Evolutionary conservation across 2,113 vertebrate species (phyloP), one percentile per base, ranked within the genome.

Genomic region (Clarias gariepinus): DNA sequence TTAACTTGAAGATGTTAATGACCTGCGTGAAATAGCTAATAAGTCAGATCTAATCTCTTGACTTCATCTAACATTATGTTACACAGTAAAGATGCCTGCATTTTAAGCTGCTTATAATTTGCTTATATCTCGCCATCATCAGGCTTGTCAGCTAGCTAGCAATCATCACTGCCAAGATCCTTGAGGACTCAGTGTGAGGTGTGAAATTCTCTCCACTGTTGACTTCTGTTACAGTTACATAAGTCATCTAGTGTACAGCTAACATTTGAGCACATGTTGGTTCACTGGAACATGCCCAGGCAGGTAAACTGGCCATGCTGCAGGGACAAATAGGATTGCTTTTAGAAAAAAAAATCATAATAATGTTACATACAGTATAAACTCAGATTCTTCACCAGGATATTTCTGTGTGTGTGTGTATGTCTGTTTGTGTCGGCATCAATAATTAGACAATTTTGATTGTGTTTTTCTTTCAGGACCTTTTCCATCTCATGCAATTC

Each of bases 231-330:
- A 36, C n/a, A 36, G 55, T 80, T 13, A 13, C 33, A 5, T 4
- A 6, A 21, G 28, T 61, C 1, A 11, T 21, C 57, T 36, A 23
- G 19, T 36, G 36, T 18, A 11, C 19, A 66, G 36, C 30, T 91
- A 94, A 93, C 92, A 91, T 73, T 57, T 61, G 68, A 90, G 90
- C 86, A 87, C 91, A 91, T 91, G 79, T 93, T 47, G 47, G 47
- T 93, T 93, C 89, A 92, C n/a, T 87, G 88, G 87, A 88, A 85
- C 73, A 88, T 80, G 86, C 88, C 90, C 90, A 89, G 91, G 86
- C 90, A 91, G 86, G 91, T 90, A 83, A 68, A 41, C 25, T 87
- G 57, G 66, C 3, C 76, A 84, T 16, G 25, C 36, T 36, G 58
- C 47, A 71, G 82, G 47, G 47, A 47, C 47, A 64, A 36, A 81